Percentiles rank a stretch among this genome's conserved stretches.
Evolutionary conservation across 2,113 vertebrate genomes (phyloP).

Genomic region (Gorsachius goisagi): DNA sequence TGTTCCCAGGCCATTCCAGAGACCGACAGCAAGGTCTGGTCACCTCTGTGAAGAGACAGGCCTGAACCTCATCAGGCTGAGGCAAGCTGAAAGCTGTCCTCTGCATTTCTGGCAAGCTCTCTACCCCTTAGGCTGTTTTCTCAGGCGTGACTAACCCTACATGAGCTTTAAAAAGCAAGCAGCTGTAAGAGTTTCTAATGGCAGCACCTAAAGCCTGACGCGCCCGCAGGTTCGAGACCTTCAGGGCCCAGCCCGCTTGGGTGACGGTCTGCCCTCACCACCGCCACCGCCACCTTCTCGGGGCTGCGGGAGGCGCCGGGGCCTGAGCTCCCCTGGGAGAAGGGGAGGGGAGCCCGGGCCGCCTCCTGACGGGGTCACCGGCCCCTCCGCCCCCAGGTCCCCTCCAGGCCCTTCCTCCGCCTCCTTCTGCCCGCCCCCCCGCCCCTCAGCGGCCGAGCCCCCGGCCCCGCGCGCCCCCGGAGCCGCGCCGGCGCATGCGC

Average conservation of each 20-base stretch:
- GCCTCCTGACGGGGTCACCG: fast-evolving
- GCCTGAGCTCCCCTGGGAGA: neutral
- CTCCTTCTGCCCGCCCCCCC: fast-evolving
- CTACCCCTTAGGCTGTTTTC: neutral
- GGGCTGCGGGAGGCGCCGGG: neutral
- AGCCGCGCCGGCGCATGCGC: neutral
- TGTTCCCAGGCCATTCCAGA: neutral
- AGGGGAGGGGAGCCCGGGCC: fast-evolving
- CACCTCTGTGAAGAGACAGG: neutral
- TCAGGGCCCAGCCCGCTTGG: neutral
- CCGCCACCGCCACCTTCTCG: fast-evolving
- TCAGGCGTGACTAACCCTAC: neutral
- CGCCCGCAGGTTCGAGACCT: neutral
- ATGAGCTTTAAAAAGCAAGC: neutral
- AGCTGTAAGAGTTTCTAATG: neutral
- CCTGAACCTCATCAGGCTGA: neutral
- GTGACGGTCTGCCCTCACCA: neutral
- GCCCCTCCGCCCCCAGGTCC: fast-evolving
- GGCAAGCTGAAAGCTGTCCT: neutral
- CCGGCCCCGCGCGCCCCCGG: neutral
- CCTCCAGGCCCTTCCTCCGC: too few relatives aligned
- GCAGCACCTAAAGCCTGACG: neutral
- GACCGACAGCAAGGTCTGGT: neutral
- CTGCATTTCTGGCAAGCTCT: neutral
- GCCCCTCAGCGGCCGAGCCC: neutral